A percentile compares a stretch with the other conserved stretches of the same genome.
phyloP scores from a whole-genome alignment of 1,140 invertebrate species.

The Tetraneura akinire region DNA sequence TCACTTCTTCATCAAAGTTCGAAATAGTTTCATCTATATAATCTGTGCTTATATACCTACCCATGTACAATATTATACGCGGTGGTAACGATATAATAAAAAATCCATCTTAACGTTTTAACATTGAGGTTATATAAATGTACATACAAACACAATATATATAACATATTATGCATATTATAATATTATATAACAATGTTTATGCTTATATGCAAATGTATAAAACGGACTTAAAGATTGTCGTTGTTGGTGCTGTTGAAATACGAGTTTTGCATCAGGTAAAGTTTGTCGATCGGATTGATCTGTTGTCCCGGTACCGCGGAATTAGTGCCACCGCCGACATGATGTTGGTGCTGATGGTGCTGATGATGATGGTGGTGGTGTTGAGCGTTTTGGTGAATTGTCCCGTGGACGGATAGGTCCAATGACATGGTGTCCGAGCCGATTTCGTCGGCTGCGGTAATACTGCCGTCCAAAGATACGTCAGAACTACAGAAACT shows the following conservation, averaged over 20 bases:
- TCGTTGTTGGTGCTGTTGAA: slow-evolving; percentile 65
- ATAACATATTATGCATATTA: too few species aligned
- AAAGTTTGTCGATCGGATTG: slow-evolving; percentile 96
- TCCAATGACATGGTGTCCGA: slow-evolving; percentile 76
- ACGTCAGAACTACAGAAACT: slow-evolving; percentile 89
- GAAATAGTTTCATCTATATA: too few species aligned
- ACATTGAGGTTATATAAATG: too few species aligned
- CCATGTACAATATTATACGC: too few species aligned
- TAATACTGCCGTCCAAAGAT: slow-evolving; percentile 78
- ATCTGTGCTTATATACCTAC: too few species aligned
- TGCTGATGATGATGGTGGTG: neutral
- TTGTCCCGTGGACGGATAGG: slow-evolving; percentile 56
- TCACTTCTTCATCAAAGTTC: too few species aligned
- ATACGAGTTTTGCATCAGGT: slow-evolving; percentile 96
- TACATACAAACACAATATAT: too few species aligned
- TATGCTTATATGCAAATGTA: too few species aligned
- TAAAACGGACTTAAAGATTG: too few species aligned
- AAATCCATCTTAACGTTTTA: too few species aligned
- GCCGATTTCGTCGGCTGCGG: slow-evolving; percentile 72
- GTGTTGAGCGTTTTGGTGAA: neutral
- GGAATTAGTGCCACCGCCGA: slow-evolving; percentile 56
- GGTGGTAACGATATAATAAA: too few species aligned
- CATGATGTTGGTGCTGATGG: slow-evolving; percentile 56
- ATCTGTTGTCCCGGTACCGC: slow-evolving; percentile 63
- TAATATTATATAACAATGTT: too few species aligned